These are phyloP conservation scores for Stegastes partitus DNA, from an alignment of 2,113 vertebrate species.

Conservation along the genomic window DNA sequence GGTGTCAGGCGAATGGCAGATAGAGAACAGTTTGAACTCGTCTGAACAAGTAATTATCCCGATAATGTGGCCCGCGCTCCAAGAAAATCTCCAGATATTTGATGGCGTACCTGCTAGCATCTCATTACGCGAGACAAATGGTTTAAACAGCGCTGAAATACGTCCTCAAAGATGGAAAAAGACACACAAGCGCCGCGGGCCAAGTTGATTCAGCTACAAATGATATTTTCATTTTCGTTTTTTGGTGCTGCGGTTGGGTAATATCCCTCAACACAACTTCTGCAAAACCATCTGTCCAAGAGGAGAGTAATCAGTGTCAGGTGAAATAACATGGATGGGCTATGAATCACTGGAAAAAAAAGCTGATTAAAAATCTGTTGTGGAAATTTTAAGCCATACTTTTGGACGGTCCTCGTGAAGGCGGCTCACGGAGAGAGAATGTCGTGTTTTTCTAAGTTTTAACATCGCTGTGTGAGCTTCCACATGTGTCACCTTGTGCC, in stretches of 20 bases:
- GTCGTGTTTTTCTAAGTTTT: constrained; percentile 9
- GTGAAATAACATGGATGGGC: constrained; percentile 55
- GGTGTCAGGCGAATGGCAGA: constrained; percentile 22
- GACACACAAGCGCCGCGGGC: background rate
- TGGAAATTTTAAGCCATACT: constrained; percentile 45
- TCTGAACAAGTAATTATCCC: constrained; percentile 14
- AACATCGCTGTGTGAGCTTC: background rate
- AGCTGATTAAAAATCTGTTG: constrained; percentile 48
- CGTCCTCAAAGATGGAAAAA: constrained; percentile 42
- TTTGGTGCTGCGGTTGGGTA: constrained; percentile 41
- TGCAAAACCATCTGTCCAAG: constrained; percentile 55
- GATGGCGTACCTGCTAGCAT: constrained; percentile 35
- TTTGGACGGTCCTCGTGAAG: constrained; percentile 11
- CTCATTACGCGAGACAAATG: constrained; percentile 43
- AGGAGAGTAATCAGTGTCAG: constrained; percentile 65
- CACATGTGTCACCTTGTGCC: constrained; percentile 8
- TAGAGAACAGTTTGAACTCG: constrained; percentile 18
- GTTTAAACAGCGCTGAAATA: constrained; percentile 27
- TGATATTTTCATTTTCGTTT: constrained; percentile 63
- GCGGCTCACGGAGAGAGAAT: background rate
- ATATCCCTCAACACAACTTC: constrained; percentile 43
- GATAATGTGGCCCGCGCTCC: background rate
- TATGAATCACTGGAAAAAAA: constrained; percentile 55
- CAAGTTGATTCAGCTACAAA: constrained; percentile 61
- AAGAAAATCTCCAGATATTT: constrained; percentile 28